Evolutionary conservation across 2,113 vertebrate species (phyloP).

Genomic region (Macroglossus sobrinus): DNA sequence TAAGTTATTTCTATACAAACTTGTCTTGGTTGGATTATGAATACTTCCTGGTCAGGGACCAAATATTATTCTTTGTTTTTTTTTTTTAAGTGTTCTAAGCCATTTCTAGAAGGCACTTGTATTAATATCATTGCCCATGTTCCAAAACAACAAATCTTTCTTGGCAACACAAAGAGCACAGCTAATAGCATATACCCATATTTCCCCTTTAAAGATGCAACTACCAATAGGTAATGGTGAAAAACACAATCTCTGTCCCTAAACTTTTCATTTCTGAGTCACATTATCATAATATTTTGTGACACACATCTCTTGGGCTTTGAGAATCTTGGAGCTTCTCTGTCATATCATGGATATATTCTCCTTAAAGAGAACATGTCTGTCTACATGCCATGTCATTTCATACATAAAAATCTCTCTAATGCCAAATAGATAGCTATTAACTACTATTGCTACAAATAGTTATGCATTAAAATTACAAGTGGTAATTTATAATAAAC

Average conservation of each 20-base stretch:
- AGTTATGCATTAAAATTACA: background rate
- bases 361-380: background rate
- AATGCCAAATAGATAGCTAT: background rate
- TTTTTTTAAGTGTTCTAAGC: background rate
- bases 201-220: background rate
- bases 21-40: background rate
- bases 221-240: background rate
- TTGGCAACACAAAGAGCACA: background rate
- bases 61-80: background rate
- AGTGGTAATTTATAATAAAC: background rate
- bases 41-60: background rate
- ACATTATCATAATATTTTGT: background rate
- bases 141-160: background rate
- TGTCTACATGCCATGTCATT: background rate
- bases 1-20: background rate
- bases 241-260: background rate
- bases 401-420: background rate
- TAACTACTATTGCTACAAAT: background rate
- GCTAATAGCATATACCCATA: background rate
- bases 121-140: background rate
- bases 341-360: background rate
- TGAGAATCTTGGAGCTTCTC: background rate
- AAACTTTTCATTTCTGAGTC: background rate
- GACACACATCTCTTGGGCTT: background rate
- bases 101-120: background rate